Conservation (phyloP, 2,888 invertebrate species). For the Microplitis manilae region DNA sequence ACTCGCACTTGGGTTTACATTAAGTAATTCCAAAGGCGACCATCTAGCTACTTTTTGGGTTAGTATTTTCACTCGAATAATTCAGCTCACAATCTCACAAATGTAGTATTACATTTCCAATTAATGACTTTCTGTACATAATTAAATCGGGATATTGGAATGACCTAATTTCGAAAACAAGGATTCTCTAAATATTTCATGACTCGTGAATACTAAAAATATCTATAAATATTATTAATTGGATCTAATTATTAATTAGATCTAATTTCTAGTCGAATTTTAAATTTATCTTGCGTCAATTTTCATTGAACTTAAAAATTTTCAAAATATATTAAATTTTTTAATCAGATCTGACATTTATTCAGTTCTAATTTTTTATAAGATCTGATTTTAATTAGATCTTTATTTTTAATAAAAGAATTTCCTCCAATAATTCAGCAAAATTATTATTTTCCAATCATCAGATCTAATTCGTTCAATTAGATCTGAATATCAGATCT, state of each 20-base stretch:
- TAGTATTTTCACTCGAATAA: conserved; percentile 36
- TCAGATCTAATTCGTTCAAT: background rate
- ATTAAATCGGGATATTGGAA: background rate
- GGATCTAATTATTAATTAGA: background rate
- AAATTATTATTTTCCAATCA: too few relatives aligned
- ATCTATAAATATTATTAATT: background rate
- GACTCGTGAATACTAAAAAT: too few relatives aligned
- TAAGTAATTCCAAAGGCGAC: conserved; percentile 66
- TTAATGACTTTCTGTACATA: background rate
- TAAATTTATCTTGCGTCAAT: too few relatives aligned
- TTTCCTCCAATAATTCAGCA: too few relatives aligned
- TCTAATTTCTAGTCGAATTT: too few relatives aligned
- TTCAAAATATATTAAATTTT: background rate
- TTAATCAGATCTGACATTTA: background rate
- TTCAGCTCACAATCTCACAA: background rate
- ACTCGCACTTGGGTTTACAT: conserved; percentile 66
- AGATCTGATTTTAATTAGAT: background rate
- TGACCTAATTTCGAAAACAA: background rate
- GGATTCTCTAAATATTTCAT: too few relatives aligned
- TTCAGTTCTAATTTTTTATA: background rate
- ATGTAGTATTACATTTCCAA: background rate
- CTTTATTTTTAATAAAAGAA: background rate
- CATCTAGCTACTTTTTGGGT: conserved; percentile 69
- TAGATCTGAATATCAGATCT: too few relatives aligned
- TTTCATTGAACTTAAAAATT: too few relatives aligned